Percentiles rank a stretch among this genome's conserved stretches.
phyloP scores from a whole-genome alignment of 2,888 invertebrate species.

The Crematogaster levior region DNA sequence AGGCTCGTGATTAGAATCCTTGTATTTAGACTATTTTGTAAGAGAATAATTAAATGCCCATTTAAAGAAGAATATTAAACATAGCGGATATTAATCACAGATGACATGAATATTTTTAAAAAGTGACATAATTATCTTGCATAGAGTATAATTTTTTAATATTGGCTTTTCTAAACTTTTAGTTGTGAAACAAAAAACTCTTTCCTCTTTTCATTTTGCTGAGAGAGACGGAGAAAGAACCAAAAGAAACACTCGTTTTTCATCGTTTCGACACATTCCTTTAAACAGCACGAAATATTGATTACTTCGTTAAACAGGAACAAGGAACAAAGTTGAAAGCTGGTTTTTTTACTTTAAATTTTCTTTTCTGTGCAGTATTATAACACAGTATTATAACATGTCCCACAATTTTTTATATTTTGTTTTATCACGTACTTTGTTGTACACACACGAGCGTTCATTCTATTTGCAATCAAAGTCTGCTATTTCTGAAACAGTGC shows the following conservation, averaged over 20 bases:
- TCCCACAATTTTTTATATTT: not conserved
- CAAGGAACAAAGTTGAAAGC: not conserved
- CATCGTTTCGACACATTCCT: not conserved
- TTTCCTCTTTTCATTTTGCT: not conserved
- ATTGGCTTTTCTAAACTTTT: not conserved
- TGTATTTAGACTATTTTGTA: not conserved
- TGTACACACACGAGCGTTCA: not conserved
- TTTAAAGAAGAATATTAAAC: not conserved
- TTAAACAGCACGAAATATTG: not conserved
- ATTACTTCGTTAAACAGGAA: not conserved
- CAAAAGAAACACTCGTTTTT: not conserved
- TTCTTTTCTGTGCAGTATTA: not conserved
- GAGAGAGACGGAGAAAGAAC: not conserved
- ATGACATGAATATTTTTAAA: not conserved
- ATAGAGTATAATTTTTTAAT: not conserved
- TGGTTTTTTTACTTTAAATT: not conserved
- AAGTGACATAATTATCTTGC: not conserved
- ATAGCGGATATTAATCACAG: not conserved
- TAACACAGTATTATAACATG: not conserved
- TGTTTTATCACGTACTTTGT: not conserved
- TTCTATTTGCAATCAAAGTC: not conserved
- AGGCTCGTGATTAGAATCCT: slow-evolving; percentile 25
- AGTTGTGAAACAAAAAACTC: not conserved
- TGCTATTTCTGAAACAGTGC: slow-evolving; percentile 24
- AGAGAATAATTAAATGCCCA: not conserved